Percentiles rank a stretch among this genome's conserved stretches.
These are phyloP conservation scores for Brachionus plicatilis DNA, from an alignment of 1,140 invertebrate species.

Conservation along the genomic window DNA sequence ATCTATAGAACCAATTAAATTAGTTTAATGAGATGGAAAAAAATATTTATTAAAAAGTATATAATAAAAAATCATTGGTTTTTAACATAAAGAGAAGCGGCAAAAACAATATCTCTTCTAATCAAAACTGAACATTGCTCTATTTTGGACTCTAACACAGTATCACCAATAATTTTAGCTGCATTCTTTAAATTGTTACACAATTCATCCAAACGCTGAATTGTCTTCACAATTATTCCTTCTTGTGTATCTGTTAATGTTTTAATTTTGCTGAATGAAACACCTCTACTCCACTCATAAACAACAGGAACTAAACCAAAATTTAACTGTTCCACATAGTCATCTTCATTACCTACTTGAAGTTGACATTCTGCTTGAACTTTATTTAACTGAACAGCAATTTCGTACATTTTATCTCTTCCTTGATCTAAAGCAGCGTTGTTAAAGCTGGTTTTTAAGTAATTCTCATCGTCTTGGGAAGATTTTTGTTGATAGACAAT, in stretches of 20 bases:
- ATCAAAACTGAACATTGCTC: constrained; percentile 85
- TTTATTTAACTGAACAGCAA: constrained; percentile 59
- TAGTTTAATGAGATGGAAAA: background rate
- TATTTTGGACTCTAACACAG: constrained; percentile 83
- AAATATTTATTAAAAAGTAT: background rate
- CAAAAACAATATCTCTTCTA: constrained; percentile 95
- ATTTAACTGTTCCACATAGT: constrained; percentile 67
- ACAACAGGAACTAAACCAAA: constrained; percentile 87
- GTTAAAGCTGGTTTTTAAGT: constrained; percentile 38
- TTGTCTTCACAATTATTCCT: constrained; percentile 93
- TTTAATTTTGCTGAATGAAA: constrained; percentile 1
- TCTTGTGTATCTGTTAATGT: constrained; percentile 58
- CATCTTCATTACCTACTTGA: constrained; percentile 55
- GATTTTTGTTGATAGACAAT: constrained; percentile 82
- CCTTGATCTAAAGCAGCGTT: constrained; percentile 54
- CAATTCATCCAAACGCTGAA: constrained; percentile 89
- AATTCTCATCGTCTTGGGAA: constrained; percentile 41
- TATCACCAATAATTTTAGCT: constrained; percentile 84
- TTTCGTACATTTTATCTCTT: constrained; percentile 57
- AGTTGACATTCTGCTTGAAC: constrained; percentile 61
- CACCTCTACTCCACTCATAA: constrained; percentile 82
- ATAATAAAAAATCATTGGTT: background rate
- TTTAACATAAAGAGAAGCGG: constrained; percentile 76
- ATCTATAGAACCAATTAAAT: background rate
- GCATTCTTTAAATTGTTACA: constrained; percentile 79